Evolutionary conservation across 2,888 invertebrate species (phyloP), one percentile per base, ranked within the genome.

Genomic region (Theristus sp.): DNA sequence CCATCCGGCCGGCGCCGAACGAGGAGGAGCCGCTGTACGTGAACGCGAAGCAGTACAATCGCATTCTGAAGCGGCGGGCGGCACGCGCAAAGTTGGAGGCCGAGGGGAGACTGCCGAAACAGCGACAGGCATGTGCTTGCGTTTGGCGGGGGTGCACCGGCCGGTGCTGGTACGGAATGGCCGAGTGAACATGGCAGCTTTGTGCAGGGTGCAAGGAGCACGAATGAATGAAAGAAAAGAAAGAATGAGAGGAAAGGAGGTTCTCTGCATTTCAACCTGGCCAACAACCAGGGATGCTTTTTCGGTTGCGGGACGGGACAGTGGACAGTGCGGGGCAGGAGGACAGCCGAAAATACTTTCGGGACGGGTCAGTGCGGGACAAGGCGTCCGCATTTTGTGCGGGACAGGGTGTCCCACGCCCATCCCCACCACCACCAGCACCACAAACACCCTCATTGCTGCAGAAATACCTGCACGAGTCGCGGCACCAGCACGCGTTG

Each of bases 401-500:
- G n/a, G n/a, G n/a, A n/a, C n/a, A n/a, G n/a, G n/a, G 38, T 20
- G 38, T 20, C 38, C 38, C 10, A n/a, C n/a, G n/a, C n/a, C n/a
- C n/a, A n/a, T n/a, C n/a, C n/a, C n/a, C n/a, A n/a, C 38, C 6
- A 38, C 38, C 17, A 17, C 10, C 6, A 38, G 17, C 38, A 38
- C 17, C 38, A 38, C 38, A 38, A 38, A 38, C 38, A 38, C 17
- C 10, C 38, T 38, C 10, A 6, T 38, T 38, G 38, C 27, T 54
- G 10, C 78, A 89, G 87, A 94, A 93, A 85, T 96, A 96, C 74
- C 81, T 96, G n/a, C 94, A 96, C 71, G 94, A 94, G 76, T 94
- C 94, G 0, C 80, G 94, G 55, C 96, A 96, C 76, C 81, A 87
- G 64, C 94, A 96, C 75, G 96, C 96, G 0, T 90, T 96, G 89